Evolutionary conservation across 1,140 invertebrate species (phyloP).

Genomic region (Bombus polaris): DNA sequence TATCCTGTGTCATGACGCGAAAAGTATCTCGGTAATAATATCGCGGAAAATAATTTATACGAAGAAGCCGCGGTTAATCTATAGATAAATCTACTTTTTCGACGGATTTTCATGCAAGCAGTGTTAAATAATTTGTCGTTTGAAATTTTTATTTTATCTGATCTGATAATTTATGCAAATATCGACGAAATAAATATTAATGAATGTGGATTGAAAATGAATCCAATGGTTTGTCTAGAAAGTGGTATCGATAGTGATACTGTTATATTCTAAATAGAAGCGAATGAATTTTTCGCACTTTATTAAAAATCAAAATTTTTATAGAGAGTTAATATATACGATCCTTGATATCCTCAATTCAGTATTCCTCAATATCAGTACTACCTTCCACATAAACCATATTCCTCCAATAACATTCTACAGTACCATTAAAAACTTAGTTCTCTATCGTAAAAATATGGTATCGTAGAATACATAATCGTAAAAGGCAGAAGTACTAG

Average conservation of each 20-base stretch:
- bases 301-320: too few relatives aligned
- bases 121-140: conserved; percentile 13
- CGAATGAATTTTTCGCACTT: too few relatives aligned
- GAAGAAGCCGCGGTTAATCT: not conserved
- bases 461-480: not conserved
- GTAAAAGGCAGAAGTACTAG: not conserved
- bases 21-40: not conserved
- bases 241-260: too few relatives aligned
- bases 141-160: not conserved
- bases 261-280: too few relatives aligned
- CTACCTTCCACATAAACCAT: too few relatives aligned
- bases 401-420: not conserved
- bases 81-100: conserved; percentile 14
- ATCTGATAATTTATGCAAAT: too few relatives aligned
- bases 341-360: too few relatives aligned
- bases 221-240: too few relatives aligned
- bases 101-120: not conserved
- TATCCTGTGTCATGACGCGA: not conserved
- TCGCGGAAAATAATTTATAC: conserved; percentile 40
- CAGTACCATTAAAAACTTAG: not conserved
- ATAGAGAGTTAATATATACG: too few relatives aligned
- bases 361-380: too few relatives aligned
- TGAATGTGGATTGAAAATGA: too few relatives aligned
- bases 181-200: too few relatives aligned
- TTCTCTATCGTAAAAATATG: not conserved